A percentile compares a stretch with the other conserved stretches of the same genome.
Conservation (phyloP, 2,113 vertebrate species). For the Xenus cinereus region DNA sequence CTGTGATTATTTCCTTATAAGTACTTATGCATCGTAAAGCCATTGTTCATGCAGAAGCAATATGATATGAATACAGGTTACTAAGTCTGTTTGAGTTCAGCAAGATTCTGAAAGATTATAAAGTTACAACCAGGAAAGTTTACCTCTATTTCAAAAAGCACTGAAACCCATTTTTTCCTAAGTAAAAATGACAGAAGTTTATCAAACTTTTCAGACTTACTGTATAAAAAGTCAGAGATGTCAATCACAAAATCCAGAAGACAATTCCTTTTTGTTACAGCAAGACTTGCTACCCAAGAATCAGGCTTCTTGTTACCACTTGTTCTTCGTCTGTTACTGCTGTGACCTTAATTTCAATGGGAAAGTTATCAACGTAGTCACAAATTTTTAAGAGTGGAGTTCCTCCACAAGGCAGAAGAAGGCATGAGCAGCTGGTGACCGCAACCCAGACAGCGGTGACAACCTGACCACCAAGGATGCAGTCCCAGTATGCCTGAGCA, state of each 20-base stretch:
- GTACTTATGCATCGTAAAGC: neutral
- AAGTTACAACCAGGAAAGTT: neutral
- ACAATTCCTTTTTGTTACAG: neutral
- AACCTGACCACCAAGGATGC: neutral
- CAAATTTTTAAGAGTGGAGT: neutral
- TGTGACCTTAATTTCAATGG: neutral
- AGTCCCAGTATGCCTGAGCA: neutral
- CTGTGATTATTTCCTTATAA: neutral
- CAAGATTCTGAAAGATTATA: neutral
- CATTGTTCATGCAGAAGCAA: neutral
- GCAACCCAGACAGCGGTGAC: fast-evolving
- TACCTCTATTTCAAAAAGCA: neutral
- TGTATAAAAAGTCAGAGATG: neutral
- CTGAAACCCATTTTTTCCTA: neutral
- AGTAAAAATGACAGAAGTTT: neutral
- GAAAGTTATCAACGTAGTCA: neutral
- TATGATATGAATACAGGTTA: neutral
- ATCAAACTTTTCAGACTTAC: neutral
- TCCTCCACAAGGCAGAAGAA: neutral
- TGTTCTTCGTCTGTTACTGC: neutral
- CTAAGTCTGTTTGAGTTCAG: neutral
- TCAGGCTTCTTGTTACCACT: neutral
- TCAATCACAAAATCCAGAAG: neutral
- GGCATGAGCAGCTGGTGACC: fast-evolving
- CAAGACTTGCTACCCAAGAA: neutral